Percentiles rank a stretch among this genome's conserved stretches.
phyloP scores from a whole-genome alignment of 2,113 vertebrate genomes.

The Nycticebus coucang region DNA sequence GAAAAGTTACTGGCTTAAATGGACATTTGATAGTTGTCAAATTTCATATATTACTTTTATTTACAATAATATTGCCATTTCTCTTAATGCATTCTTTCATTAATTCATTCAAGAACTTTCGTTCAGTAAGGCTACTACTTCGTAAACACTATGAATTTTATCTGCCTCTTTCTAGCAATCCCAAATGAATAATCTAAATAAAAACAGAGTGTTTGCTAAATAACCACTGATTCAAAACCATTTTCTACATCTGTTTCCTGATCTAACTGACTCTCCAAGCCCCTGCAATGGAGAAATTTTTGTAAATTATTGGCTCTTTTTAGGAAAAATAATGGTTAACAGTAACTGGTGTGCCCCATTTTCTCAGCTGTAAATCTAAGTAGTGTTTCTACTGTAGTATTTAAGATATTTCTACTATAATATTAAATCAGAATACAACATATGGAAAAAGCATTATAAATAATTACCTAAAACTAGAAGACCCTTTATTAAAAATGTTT shows the following conservation, averaged over 20 bases:
- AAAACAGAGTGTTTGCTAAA: not conserved
- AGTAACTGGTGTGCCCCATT: not conserved
- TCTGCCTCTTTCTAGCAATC: not conserved
- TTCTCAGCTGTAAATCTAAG: not conserved
- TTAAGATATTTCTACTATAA: not conserved
- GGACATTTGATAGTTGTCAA: not conserved
- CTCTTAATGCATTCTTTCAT: not conserved
- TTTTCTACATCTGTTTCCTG: not conserved
- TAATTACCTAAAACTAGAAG: not conserved
- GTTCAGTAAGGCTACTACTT: not conserved
- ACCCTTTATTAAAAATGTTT: not conserved
- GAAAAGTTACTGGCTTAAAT: not conserved
- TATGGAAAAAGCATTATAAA: not conserved
- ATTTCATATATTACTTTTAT: not conserved
- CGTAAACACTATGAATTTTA: not conserved
- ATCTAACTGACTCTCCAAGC: not conserved
- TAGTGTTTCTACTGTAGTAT: not conserved
- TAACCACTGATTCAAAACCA: not conserved
- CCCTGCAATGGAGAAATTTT: not conserved
- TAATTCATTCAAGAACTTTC: not conserved
- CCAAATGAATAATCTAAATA: not conserved
- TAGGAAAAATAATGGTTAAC: not conserved
- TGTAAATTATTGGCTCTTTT: not conserved
- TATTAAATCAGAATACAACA: not conserved
- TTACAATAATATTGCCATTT: not conserved